Conservation (phyloP, 2,888 invertebrate species). For the Harmothoe impar region DNA sequence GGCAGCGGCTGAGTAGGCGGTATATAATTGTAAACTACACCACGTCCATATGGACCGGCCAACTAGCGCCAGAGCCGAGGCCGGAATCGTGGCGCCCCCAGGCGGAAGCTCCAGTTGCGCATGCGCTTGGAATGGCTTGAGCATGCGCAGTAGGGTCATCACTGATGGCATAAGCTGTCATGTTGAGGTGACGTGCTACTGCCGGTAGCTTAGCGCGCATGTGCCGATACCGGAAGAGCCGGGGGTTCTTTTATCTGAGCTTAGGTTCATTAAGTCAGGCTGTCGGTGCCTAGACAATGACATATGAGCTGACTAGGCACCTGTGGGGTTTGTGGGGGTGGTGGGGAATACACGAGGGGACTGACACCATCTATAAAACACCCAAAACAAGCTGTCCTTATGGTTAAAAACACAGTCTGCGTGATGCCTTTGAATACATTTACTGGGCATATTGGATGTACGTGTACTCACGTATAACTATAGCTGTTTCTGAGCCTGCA, state of each 20-base stretch:
- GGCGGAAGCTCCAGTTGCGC: neutral
- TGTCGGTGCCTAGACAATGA: slow-evolving; percentile 12
- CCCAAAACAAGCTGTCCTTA: too few species aligned
- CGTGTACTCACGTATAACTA: too few species aligned
- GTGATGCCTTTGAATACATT: too few species aligned
- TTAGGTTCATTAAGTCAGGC: slow-evolving; percentile 57
- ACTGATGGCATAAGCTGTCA: slow-evolving; percentile 40
- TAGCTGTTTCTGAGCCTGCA: too few species aligned
- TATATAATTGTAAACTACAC: neutral
- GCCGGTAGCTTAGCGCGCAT: slow-evolving; percentile 26
- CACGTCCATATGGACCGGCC: too few species aligned
- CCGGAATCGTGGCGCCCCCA: neutral
- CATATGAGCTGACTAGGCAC: neutral
- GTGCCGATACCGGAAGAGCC: slow-evolving; percentile 19
- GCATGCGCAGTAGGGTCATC: slow-evolving; percentile 45
- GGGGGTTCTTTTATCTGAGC: slow-evolving; percentile 44
- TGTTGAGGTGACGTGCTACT: slow-evolving; percentile 42
- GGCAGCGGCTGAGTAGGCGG: neutral
- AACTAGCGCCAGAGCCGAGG: neutral
- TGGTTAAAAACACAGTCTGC: too few species aligned
- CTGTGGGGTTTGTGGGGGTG: neutral
- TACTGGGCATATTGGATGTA: too few species aligned
- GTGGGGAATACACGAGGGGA: too few species aligned
- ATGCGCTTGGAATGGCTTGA: slow-evolving; percentile 2
- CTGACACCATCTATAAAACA: too few species aligned